Evolutionary conservation across 1,140 invertebrate genomes (phyloP).

Genomic region (Platorchestia sp.): DNA sequence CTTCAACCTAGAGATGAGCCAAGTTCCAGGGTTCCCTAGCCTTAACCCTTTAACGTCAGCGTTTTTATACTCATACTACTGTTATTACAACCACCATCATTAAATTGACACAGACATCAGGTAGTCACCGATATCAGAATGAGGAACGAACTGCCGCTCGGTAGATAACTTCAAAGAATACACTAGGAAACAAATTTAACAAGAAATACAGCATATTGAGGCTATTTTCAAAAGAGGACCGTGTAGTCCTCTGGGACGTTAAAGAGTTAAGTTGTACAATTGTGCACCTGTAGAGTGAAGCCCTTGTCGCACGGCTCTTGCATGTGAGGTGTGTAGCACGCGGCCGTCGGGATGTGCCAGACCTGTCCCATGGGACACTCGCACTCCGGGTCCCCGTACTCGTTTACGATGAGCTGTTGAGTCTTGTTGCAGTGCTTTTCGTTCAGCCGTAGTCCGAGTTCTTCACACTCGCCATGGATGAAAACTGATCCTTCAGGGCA

Average conservation of each 20-base stretch:
- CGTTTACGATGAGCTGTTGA: slow-evolving; percentile 42
- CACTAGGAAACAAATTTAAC: too few species aligned
- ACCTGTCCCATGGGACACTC: slow-evolving; percentile 20
- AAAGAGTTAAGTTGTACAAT: neutral
- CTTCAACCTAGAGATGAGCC: neutral
- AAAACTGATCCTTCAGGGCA: neutral
- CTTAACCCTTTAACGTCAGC: neutral
- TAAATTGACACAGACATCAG: too few species aligned
- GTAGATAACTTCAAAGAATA: too few species aligned
- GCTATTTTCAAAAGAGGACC: too few species aligned
- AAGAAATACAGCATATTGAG: too few species aligned
- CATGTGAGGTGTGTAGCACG: neutral
- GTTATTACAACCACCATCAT: too few species aligned
- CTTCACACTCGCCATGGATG: neutral
- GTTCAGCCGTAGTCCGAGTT: neutral
- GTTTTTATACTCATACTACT: too few species aligned
- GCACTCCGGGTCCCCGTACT: slow-evolving; percentile 38
- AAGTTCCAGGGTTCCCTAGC: neutral
- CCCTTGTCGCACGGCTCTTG: neutral
- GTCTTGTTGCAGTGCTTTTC: neutral
- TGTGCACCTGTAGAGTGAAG: neutral
- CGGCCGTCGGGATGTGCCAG: neutral
- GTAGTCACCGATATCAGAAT: too few species aligned
- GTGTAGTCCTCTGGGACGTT: too few species aligned
- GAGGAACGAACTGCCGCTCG: too few species aligned